Evolutionary conservation across 2,797 vertebrate species (phyloP).

Genomic region (Takifugu rubripes): DNA sequence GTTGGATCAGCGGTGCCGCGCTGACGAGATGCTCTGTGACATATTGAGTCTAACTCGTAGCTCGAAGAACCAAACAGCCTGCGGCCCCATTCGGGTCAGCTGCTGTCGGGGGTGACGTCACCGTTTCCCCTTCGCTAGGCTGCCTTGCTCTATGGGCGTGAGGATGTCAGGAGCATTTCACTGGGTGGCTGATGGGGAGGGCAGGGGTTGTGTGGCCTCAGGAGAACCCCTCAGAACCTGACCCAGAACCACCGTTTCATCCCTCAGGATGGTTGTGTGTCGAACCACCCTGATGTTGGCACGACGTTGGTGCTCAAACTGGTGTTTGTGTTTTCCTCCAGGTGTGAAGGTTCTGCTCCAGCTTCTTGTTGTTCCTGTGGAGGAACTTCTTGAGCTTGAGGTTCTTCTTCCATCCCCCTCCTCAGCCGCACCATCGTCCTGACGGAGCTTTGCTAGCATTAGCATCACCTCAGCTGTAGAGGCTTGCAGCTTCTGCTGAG

Average conservation of each 20-base stretch:
- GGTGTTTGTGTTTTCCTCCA: no score
- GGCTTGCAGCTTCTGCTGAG: no score
- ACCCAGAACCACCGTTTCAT: no score
- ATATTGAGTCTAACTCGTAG: conserved; percentile 91
- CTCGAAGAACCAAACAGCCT: conserved; percentile 88
- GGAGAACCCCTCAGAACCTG: conserved; percentile 36
- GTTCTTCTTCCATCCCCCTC: neutral
- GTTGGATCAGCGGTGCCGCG: neutral
- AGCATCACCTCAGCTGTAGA: no score
- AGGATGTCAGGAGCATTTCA: conserved; percentile 76
- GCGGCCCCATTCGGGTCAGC: conserved; percentile 86
- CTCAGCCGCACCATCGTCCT: neutral
- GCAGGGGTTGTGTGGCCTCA: conserved; percentile 7
- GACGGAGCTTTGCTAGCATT: no score
- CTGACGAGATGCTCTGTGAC: conserved; percentile 89
- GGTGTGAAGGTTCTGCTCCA: no score
- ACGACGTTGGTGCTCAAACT: no score
- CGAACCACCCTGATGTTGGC: no score
- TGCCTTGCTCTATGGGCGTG: conserved; percentile 75
- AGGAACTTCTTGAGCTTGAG: no score
- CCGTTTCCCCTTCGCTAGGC: conserved; percentile 80
- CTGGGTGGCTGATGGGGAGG: conserved; percentile 57
- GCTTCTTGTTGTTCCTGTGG: no score
- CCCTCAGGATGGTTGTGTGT: no score
- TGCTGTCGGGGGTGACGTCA: conserved; percentile 77